Base-by-base conservation (phyloP, 2,113 vertebrate species). In the Eptesicus fuscus region DNA sequence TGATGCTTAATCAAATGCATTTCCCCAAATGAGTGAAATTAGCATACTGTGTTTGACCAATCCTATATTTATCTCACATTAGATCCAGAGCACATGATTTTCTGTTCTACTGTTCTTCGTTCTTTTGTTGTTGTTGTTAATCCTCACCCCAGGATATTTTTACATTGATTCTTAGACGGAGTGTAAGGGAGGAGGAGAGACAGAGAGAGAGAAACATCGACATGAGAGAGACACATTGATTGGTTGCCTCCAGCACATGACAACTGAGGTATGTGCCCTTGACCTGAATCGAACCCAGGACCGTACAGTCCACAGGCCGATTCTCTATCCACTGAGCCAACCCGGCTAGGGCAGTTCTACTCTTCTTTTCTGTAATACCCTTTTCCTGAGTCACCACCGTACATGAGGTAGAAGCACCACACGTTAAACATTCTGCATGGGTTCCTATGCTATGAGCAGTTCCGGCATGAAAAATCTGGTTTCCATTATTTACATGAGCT, bases 301-400 rank as follows among this genome's bases (percentile, higher is more conserved):
- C 23, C 23, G 1, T 61, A 28, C 25, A 11, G 25, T 61, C 59
- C 59, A 28, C 4, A 28, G 59, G 59, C 59, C 10, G 1, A 61
- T 10, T 61, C 59, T 61, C 59, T 61, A 61, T 11, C 56, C 59
- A 12, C 59, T 61, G 59, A 25, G 59, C 59, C 9, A 61, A 1
- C 25, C 25, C 4, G 0, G 25, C 59, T 61, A 12, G 1, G 23
- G 25, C 4, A 11, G 1, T 35, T 30, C 40, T 28, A 6, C 37
- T 22, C 61, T 12, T 65, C n/a, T 32, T 53, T 6, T 30, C 51
- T 63, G 32, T 40, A 44, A 74, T 35, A 1, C 0, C 5, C 42
- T 83, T 70, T 56, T 63, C 30, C 10, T 69, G 69, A 74, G 9
- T 18, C 14, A 44, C 18, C 44, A 30, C 20, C 2, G 9, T 53